Evolutionary conservation across 92 coral and sea anemone genomes (phyloP).

Genomic region (Pocillopora grandis): DNA sequence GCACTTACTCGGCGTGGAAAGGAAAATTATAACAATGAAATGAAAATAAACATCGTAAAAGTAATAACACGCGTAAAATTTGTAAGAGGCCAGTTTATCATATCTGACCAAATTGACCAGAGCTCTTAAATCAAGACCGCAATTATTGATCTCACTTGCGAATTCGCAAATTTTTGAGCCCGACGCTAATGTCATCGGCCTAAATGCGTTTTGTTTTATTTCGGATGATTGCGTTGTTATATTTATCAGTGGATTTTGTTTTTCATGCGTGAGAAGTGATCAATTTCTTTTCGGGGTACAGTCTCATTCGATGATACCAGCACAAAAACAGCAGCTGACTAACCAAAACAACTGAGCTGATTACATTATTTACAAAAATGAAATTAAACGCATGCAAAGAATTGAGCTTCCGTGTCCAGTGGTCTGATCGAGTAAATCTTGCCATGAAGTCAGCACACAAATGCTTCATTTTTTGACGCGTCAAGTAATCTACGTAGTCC

Average conservation of each 20-base stretch:
- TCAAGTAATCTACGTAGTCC: neutral
- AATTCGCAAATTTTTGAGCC: neutral
- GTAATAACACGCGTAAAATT: neutral
- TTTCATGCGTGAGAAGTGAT: no score
- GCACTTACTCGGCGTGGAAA: neutral
- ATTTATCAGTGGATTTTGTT: no score
- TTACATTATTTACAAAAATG: neutral
- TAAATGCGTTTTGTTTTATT: no score
- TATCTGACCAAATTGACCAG: neutral
- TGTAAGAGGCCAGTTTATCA: neutral
- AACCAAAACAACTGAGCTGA: neutral
- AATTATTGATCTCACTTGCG: neutral
- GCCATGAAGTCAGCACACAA: neutral
- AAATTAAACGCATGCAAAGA: neutral
- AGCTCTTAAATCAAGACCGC: conserved; percentile 18
- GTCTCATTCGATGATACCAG: neutral
- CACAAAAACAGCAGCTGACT: neutral
- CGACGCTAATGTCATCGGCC: neutral
- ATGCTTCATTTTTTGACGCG: neutral
- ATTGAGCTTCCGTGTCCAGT: neutral
- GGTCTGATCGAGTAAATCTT: neutral
- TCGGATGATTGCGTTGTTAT: no score
- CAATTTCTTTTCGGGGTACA: no score
- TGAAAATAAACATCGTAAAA: neutral
- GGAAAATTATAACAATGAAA: neutral